These are phyloP conservation scores for Tragulus kanchil DNA, from an alignment of 2,113 vertebrate species.

Conservation along the genomic window DNA sequence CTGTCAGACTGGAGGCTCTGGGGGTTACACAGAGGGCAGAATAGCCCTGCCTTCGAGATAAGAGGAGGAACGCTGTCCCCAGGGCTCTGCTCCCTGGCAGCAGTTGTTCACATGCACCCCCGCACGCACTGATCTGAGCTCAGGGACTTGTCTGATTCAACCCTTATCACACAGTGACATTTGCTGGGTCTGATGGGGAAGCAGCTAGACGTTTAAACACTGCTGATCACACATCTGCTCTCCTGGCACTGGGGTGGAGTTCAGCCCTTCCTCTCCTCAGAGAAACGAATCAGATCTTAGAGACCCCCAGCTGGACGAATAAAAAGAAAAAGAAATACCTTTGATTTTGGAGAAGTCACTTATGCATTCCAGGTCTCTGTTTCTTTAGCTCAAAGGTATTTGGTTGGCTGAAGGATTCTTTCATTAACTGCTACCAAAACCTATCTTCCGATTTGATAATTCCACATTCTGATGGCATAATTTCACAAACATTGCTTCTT, in stretches of 20 bases:
- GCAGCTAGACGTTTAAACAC: not conserved
- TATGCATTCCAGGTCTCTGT: not conserved
- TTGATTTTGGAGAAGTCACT: not conserved
- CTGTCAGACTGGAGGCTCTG: conserved; percentile 48
- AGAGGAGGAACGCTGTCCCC: conserved; percentile 35
- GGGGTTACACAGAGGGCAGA: conserved; percentile 73
- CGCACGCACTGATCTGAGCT: not conserved
- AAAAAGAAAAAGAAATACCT: not conserved
- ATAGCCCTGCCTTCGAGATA: conserved; percentile 74
- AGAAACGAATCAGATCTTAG: not conserved
- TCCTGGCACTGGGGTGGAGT: accelerated
- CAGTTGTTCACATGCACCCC: not conserved
- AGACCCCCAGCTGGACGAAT: not conserved
- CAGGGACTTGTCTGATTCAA: not conserved
- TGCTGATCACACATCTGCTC: accelerated
- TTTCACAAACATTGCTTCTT: not conserved
- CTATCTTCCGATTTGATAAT: not conserved
- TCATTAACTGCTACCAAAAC: not conserved
- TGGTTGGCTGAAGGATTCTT: not conserved
- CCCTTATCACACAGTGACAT: not conserved
- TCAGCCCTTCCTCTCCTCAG: not conserved
- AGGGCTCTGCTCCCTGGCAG: not conserved
- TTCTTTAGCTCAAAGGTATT: conserved; percentile 4
- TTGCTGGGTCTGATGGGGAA: not conserved
- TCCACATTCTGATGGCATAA: not conserved